Evolutionary conservation across 2,888 invertebrate species (phyloP).

Genomic region (Ochropleura leucogaster): DNA sequence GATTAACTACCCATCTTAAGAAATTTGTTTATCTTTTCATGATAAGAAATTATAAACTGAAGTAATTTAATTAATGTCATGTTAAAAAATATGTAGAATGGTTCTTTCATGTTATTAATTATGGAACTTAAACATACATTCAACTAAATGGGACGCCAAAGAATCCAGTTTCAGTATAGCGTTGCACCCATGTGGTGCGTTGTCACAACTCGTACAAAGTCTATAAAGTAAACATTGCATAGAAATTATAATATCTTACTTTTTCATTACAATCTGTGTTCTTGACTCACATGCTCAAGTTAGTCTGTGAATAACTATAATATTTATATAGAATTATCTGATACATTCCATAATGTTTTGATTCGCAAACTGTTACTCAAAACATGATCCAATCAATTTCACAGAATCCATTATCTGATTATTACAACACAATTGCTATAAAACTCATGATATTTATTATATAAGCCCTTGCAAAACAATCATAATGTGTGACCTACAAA

Average conservation of each 20-base stretch:
- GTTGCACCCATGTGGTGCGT: slow-evolving; percentile 96
- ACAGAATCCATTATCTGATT: slow-evolving; percentile 31
- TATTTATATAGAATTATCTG: background rate
- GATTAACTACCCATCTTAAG: background rate
- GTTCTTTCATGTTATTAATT: background rate
- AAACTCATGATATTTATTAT: slow-evolving; percentile 57
- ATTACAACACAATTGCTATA: slow-evolving; percentile 44
- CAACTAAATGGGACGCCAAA: slow-evolving; percentile 95
- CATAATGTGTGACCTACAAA: slow-evolving; percentile 71
- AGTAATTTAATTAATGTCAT: background rate
- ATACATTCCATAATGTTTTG: slow-evolving; percentile 31
- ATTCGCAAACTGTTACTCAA: slow-evolving; percentile 24
- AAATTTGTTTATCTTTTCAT: background rate
- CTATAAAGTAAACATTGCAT: slow-evolving; percentile 85
- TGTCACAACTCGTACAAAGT: slow-evolving; percentile 97
- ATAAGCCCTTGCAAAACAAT: slow-evolving; percentile 66
- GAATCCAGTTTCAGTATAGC: slow-evolving; percentile 96
- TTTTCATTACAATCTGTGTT: slow-evolving; percentile 6
- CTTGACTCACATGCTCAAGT: slow-evolving; percentile 10
- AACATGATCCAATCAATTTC: slow-evolving; percentile 33
- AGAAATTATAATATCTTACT: slow-evolving; percentile 20
- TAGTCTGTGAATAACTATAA: background rate
- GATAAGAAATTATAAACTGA: background rate
- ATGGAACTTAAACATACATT: slow-evolving; percentile 93
- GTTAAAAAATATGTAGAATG: background rate